Base-by-base conservation (phyloP, 2,797 vertebrate genomes). In the Peromyscus eremicus region DNA sequence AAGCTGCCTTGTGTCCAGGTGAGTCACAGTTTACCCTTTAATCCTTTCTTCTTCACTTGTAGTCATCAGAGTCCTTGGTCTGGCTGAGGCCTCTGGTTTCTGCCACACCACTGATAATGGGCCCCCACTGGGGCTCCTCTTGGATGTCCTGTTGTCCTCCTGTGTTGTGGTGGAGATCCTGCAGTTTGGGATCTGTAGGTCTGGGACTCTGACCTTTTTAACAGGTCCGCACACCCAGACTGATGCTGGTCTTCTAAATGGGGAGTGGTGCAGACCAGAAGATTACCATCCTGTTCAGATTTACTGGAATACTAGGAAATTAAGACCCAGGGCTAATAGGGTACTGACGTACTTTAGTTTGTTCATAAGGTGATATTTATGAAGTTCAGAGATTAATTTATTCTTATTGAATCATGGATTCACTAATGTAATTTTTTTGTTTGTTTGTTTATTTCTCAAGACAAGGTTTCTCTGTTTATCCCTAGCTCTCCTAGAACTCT, bases 311-410 rank as follows among this genome's bases (percentile, higher is more conserved):
- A 37, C 73, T 84, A 70, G 70, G 86, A 95, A 94, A 52, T 66
- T 23, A 76, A 29, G 57, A 66, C 25, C 64, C 6, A 34, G 29
- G 60, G 60, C 57, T 57, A 60, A 76, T 14, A 46, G 17, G 52
- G 52, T 27, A 91, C 11, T 55, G 77, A 85, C 21, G 2, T 60
- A 37, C 43, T 87, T 88, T 66, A 57, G 19, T 83, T 92, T 96
- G 64, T 68, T 92, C 70, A 68, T 68, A 32, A 68, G 37, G 80
- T 46, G 71, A 49, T 60, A 76, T 88, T 88, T 92, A 95, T 92
- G n/a, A 97, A 92, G 95, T 75, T 82, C 68, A 81, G 76, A 83
- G 82, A 91, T 94, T 87, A 92, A 62, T 75, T 77, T 73, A 57
- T 77, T 93, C 46, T 85, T 57, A 23, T 52, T 77, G 46, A 73